Percentiles rank a stretch among this genome's conserved stretches.
Evolutionary conservation across 1,140 invertebrate species (phyloP).

Genomic region (Zeugodacus cucurbitae): DNA sequence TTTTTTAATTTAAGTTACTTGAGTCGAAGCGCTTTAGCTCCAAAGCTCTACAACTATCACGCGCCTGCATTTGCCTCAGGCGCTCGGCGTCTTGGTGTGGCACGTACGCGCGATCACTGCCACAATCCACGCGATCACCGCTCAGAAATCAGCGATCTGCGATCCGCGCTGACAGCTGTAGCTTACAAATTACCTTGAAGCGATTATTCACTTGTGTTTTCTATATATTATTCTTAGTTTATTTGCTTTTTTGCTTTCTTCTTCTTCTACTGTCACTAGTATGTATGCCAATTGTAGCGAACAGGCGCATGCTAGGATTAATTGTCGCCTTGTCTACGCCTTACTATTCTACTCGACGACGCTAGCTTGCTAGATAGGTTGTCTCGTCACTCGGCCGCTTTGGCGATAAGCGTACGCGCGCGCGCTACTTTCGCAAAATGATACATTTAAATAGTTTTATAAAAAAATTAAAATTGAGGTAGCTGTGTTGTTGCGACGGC

Average conservation of each 20-base stretch:
- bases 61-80: background rate
- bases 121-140: background rate
- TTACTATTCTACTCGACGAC: background rate
- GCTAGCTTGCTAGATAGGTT: background rate
- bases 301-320: background rate
- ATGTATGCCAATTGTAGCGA: background rate
- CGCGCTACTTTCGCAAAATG: background rate
- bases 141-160: background rate
- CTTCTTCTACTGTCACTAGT: background rate
- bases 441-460: background rate
- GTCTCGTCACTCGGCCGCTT: background rate
- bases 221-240: too few relatives aligned
- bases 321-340: slow-evolving; percentile 3
- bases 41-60: background rate
- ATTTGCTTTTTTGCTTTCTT: too few relatives aligned
- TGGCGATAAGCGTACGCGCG: background rate
- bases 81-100: background rate
- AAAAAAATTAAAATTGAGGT: background rate
- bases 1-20: background rate
- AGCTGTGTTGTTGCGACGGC: background rate
- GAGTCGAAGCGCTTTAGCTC: background rate
- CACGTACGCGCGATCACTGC: slow-evolving; percentile 18
- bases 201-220: slow-evolving; percentile 21
- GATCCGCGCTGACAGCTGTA: background rate
- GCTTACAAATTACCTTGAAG: slow-evolving; percentile 2